phyloP scores from a whole-genome alignment of 2,888 invertebrate species.

The Leucozona laternaria region DNA sequence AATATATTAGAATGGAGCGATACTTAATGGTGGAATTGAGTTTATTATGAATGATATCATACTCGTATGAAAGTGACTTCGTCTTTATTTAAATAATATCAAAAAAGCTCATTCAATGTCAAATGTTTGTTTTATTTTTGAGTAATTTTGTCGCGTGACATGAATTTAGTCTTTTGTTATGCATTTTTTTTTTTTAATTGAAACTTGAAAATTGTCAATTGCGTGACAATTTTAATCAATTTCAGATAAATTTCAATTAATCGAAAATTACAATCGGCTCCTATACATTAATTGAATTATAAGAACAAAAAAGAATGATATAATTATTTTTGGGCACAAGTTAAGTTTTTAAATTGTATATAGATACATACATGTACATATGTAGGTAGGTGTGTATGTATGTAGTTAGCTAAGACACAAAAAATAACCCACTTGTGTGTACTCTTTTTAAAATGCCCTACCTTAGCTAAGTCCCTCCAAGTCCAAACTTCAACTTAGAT shows the following conservation, averaged over 20 bases:
- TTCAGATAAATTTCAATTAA: constrained; percentile 33
- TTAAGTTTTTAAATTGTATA: not conserved
- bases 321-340: not conserved
- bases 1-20: not conserved
- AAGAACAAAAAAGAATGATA: not conserved
- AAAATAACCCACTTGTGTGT: too few relatives aligned
- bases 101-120: constrained; percentile 48
- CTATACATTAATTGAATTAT: not conserved
- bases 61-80: not conserved
- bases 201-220: not conserved
- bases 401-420: too few relatives aligned
- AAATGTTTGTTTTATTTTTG: constrained; percentile 8
- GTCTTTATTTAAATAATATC: constrained; percentile 3
- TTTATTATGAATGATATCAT: constrained; percentile 33
- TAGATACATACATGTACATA: too few relatives aligned
- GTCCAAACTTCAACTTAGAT: too few relatives aligned
- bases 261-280: not conserved
- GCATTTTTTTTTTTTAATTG: constrained; percentile 23
- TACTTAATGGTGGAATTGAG: constrained; percentile 14
- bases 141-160: constrained; percentile 36
- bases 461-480: too few relatives aligned
- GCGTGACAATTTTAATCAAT: constrained; percentile 11
- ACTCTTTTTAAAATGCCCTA: too few relatives aligned
- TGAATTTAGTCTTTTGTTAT: constrained; percentile 36
- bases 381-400: too few relatives aligned